Evolutionary conservation across 2,888 invertebrate species (phyloP).

Genomic region (Apamea anceps): DNA sequence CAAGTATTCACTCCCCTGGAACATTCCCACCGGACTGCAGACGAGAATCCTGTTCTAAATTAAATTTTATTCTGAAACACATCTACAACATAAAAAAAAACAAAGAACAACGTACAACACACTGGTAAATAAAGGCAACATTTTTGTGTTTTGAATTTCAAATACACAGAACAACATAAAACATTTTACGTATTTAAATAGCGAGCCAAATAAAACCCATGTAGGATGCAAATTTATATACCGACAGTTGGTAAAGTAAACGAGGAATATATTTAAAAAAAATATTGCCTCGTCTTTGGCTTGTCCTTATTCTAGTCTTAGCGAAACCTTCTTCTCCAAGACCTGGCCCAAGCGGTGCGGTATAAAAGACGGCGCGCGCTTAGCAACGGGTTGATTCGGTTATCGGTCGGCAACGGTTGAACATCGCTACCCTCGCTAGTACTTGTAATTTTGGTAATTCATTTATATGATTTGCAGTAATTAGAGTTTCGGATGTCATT

Average conservation of each 20-base stretch:
- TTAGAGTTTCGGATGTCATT: too few relatives aligned
- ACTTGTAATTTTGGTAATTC: too few relatives aligned
- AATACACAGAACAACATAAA: constrained; percentile 7
- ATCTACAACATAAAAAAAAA: too few relatives aligned
- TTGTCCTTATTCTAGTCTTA: too few relatives aligned
- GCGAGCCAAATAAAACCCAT: not conserved
- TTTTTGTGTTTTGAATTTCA: constrained; percentile 17
- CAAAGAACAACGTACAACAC: too few relatives aligned
- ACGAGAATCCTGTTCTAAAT: not conserved
- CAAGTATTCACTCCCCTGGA: not conserved
- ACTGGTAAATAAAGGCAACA: constrained; percentile 25
- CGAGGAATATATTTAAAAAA: not conserved
- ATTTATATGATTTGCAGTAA: too few relatives aligned
- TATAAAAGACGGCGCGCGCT: too few relatives aligned
- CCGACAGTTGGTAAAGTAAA: not conserved
- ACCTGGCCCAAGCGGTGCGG: too few relatives aligned
- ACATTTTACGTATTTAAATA: constrained; percentile 7
- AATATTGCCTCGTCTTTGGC: not conserved
- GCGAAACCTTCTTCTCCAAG: too few relatives aligned
- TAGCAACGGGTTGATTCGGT: too few relatives aligned
- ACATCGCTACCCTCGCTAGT: too few relatives aligned
- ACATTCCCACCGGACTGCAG: not conserved
- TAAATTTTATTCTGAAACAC: constrained; percentile 24
- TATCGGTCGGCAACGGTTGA: too few relatives aligned
- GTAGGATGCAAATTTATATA: not conserved